Evolutionary conservation across 2,888 invertebrate species (phyloP).

Genomic region (Drosophila emarginata): DNA sequence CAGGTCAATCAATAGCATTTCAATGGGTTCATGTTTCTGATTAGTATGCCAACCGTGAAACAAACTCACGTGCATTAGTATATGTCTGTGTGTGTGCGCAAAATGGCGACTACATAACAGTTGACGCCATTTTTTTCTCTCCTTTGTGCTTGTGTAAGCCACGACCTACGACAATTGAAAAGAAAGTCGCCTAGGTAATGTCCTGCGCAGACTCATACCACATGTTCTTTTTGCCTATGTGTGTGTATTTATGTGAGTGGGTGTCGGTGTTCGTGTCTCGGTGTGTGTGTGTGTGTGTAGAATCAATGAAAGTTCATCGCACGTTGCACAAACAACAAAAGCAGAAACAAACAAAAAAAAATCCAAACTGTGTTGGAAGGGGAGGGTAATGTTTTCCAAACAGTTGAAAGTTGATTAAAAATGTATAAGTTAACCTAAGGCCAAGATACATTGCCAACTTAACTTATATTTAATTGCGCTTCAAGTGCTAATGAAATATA

Average conservation of each 20-base stretch:
- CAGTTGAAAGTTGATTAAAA: constrained; percentile 11
- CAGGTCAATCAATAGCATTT: constrained; percentile 79
- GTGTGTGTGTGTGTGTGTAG: constrained; percentile 26
- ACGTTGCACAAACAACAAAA: constrained; percentile 36
- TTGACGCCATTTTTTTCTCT: constrained; percentile 60
- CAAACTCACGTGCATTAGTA: constrained; percentile 20
- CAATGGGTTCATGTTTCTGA: constrained; percentile 52
- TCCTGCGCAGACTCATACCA: constrained; percentile 70
- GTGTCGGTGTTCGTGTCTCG: not conserved
- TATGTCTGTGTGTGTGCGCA: constrained; percentile 22
- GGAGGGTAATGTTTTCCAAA: constrained; percentile 5
- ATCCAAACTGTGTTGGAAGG: not conserved
- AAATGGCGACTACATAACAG: constrained; percentile 41
- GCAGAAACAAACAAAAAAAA: constrained; percentile 8
- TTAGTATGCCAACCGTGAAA: constrained; percentile 53
- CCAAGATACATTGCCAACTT: not conserved
- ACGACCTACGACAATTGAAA: constrained; percentile 69
- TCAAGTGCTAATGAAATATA: not conserved
- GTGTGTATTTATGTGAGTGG: not conserved
- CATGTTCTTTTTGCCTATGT: not conserved
- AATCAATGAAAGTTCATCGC: constrained; percentile 73
- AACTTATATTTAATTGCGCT: not conserved
- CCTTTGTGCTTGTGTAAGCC: constrained; percentile 26
- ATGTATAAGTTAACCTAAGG: not conserved
- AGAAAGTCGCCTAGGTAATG: constrained; percentile 50